Evolutionary conservation across 2,113 vertebrate species (phyloP).

Genomic region (Corvus moneduloides): DNA sequence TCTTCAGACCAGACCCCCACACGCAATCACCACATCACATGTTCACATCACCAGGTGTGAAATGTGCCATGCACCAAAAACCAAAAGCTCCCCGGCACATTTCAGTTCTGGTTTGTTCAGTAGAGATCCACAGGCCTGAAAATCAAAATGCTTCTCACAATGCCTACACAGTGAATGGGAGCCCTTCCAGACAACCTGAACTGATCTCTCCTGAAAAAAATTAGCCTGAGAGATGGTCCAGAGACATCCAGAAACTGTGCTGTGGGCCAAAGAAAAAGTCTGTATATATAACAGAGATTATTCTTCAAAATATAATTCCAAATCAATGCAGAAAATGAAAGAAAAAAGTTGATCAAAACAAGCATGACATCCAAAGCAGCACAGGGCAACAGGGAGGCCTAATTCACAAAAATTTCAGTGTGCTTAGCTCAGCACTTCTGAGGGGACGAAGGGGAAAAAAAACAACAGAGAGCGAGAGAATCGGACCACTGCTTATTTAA

Average conservation of each 20-base stretch:
- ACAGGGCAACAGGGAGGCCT: neutral
- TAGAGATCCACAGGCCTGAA: neutral
- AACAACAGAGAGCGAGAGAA: neutral
- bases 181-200: neutral
- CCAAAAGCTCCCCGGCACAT: neutral
- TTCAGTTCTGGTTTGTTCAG: neutral
- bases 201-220: neutral
- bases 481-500: neutral
- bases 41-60: neutral
- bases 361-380: neutral
- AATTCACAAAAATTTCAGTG: neutral
- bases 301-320: neutral
- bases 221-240: neutral
- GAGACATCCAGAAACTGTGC: neutral
- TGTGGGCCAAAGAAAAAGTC: neutral
- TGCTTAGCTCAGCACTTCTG: neutral
- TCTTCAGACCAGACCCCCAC: neutral
- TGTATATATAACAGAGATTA: neutral
- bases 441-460: neutral
- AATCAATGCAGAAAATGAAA: neutral
- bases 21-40: neutral
- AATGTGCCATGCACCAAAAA: neutral
- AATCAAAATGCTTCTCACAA: neutral
- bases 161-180: neutral
- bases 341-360: neutral